Conservation (phyloP, 2,888 invertebrate genomes). For the Leptarthrus brevirostris region DNA sequence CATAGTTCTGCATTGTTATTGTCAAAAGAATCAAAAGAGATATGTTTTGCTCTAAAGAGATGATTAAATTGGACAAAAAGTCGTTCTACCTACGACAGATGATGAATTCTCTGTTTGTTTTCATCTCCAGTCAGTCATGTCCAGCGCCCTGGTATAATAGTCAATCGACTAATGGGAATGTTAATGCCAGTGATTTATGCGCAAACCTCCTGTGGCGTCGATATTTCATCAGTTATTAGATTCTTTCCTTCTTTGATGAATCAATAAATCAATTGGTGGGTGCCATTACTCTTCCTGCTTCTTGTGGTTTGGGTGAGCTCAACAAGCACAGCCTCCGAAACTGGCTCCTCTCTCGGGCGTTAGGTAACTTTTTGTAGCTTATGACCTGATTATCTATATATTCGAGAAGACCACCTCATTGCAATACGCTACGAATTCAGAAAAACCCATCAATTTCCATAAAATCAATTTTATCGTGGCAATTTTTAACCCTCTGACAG, state of each 20-base stretch:
- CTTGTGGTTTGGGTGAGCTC: background rate
- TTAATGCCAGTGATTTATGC: conserved; percentile 50
- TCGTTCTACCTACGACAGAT: conserved; percentile 8
- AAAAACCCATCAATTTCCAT: background rate
- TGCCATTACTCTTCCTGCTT: conserved; percentile 52
- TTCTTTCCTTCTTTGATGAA: conserved; percentile 53
- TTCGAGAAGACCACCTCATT: background rate
- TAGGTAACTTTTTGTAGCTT: background rate
- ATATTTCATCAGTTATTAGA: conserved; percentile 56
- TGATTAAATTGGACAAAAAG: conserved; percentile 37
- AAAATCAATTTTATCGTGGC: conserved; percentile 3
- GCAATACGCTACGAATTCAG: background rate
- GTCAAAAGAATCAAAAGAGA: conserved; percentile 28
- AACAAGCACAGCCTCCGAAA: background rate
- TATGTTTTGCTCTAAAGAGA: conserved; percentile 26
- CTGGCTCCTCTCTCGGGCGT: background rate
- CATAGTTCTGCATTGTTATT: conserved; percentile 23
- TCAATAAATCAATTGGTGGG: conserved; percentile 54
- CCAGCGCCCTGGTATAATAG: conserved; percentile 13
- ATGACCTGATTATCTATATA: conserved; percentile 6
- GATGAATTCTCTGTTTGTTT: conserved; percentile 48
- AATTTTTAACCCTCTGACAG: conserved; percentile 3
- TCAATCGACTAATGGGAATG: conserved; percentile 43
- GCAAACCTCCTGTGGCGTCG: conserved; percentile 52
- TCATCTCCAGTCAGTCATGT: conserved; percentile 18